Conservation (phyloP, 1,140 invertebrate species). For the Bombus ignitus region DNA sequence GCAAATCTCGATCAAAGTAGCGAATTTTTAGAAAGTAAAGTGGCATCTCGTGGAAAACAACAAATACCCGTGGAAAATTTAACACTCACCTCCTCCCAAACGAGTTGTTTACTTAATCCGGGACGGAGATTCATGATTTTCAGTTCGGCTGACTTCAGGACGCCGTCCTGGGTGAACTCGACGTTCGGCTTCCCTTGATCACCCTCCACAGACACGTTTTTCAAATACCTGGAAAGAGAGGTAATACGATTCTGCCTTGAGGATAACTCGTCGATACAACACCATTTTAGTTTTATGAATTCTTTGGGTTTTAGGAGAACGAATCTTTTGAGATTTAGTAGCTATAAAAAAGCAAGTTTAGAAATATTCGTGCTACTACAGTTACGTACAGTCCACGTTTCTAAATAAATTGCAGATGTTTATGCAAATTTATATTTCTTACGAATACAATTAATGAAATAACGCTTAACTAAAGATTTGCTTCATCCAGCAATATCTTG, state of each 20-base stretch:
- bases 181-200: conserved; percentile 91
- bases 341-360: not conserved
- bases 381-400: too few species aligned
- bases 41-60: not conserved
- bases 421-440: not conserved
- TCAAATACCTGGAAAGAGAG: conserved; percentile 85
- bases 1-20: not conserved
- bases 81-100: conserved; percentile 93
- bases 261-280: too few species aligned
- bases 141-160: conserved; percentile 92
- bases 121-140: conserved; percentile 96
- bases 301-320: not conserved
- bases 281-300: not conserved
- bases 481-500: not conserved
- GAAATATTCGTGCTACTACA: not conserved
- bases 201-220: conserved; percentile 92
- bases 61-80: not conserved
- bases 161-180: conserved; percentile 95
- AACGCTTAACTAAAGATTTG: not conserved
- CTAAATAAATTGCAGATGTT: not conserved
- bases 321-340: not conserved
- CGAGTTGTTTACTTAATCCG: conserved; percentile 89
- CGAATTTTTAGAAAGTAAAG: not conserved
- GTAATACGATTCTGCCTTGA: not conserved
- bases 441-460: not conserved